Evolutionary conservation across 2,113 vertebrate species (phyloP).

Genomic region (Heterocephalus glaber): DNA sequence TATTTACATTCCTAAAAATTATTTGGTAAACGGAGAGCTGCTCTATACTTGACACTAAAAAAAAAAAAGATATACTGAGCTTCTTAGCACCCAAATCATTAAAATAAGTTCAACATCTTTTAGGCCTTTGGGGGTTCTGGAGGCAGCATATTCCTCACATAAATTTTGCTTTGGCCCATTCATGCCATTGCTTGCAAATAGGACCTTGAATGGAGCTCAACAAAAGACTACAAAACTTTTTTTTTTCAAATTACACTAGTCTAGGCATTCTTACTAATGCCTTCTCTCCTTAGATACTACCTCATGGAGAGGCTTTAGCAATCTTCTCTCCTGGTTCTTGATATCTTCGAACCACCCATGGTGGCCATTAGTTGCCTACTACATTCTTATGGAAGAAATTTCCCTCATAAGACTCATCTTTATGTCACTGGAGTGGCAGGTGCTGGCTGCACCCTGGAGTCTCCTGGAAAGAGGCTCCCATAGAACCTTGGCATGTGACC

Average conservation of each 20-base stretch:
- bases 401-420: background rate
- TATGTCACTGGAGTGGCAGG: background rate
- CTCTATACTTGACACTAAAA: background rate
- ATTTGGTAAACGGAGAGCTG: background rate
- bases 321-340: background rate
- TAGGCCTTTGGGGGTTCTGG: background rate
- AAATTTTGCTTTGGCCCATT: background rate
- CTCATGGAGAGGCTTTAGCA: background rate
- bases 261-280: background rate
- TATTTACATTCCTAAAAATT: slow-evolving; percentile 5
- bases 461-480: background rate
- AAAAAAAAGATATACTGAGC: background rate
- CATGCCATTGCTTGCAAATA: slow-evolving; percentile 13
- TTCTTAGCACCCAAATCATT: background rate
- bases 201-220: background rate
- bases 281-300: background rate
- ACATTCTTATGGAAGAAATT: slow-evolving; percentile 19
- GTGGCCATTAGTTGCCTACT: background rate
- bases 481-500: background rate
- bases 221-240: background rate
- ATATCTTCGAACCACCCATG: background rate
- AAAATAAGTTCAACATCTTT: slow-evolving; percentile 19
- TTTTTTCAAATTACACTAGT: background rate
- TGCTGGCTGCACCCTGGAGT: background rate
- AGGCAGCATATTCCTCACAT: background rate